Conservation (phyloP, 2,797 vertebrate species). For the Anableps anableps region DNA sequence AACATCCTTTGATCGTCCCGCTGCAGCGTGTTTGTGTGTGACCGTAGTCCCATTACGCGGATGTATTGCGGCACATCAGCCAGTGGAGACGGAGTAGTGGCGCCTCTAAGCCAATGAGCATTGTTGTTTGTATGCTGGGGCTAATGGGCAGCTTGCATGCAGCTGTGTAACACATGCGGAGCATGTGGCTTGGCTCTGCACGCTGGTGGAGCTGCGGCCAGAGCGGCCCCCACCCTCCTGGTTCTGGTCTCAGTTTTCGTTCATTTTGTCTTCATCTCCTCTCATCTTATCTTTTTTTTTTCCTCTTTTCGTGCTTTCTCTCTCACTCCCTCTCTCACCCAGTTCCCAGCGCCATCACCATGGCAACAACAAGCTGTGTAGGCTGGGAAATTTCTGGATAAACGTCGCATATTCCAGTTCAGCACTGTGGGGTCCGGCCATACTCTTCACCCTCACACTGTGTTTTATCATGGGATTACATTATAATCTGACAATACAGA, state of each 20-base stretch:
- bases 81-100: constrained; percentile 42
- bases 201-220: constrained; percentile 8
- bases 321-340: constrained; percentile 2
- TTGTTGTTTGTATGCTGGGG: constrained; percentile 46
- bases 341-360: constrained; percentile 56
- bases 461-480: constrained; percentile 53
- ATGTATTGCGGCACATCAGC: constrained; percentile 35
- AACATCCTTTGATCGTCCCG: constrained; percentile 45
- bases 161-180: constrained; percentile 71
- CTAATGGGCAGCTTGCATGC: constrained; percentile 42
- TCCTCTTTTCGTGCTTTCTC: background rate
- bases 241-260: constrained; percentile 38
- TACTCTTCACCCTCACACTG: constrained; percentile 28
- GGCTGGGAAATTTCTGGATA: constrained; percentile 67
- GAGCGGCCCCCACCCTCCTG: constrained; percentile 30
- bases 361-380: constrained; percentile 59
- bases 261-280: constrained; percentile 11
- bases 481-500: constrained; percentile 59
- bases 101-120: constrained; percentile 44
- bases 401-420: constrained; percentile 39
- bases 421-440: constrained; percentile 35
- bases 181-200: constrained; percentile 63
- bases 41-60: constrained; percentile 28
- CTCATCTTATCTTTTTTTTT: constrained; percentile 20
- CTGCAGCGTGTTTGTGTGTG: constrained; percentile 32